These are phyloP conservation scores for Antitype chi DNA, from an alignment of 2,888 invertebrate genomes.

Conservation along the genomic window DNA sequence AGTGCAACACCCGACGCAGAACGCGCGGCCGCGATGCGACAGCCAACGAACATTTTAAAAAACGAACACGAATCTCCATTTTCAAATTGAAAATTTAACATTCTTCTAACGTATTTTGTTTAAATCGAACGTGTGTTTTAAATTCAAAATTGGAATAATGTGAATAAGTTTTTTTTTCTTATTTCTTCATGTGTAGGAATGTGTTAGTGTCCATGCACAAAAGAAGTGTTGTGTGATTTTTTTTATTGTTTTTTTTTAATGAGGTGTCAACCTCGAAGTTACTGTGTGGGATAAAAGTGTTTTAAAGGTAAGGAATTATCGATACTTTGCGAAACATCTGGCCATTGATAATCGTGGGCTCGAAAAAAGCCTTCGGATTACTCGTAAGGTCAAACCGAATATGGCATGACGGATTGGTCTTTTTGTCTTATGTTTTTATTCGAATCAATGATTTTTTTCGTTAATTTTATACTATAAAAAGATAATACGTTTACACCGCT, in stretches of 20 bases:
- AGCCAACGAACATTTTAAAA: constrained; percentile 81
- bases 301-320: constrained; percentile 72
- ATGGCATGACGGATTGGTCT: constrained; percentile 63
- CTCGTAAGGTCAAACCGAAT: constrained; percentile 64
- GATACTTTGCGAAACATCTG: constrained; percentile 63
- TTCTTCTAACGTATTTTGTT: constrained; percentile 68
- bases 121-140: constrained; percentile 65
- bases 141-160: constrained; percentile 79
- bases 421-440: constrained; percentile 56
- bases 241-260: constrained; percentile 76
- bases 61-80: constrained; percentile 80
- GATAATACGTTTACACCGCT: background rate
- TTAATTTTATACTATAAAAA: constrained; percentile 32
- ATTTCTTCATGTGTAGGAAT: constrained; percentile 79
- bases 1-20: constrained; percentile 76
- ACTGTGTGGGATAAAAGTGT: constrained; percentile 66
- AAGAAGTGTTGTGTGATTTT: constrained; percentile 83
- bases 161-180: constrained; percentile 74
- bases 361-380: constrained; percentile 60
- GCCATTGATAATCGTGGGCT: constrained; percentile 61
- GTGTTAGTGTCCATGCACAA: constrained; percentile 83
- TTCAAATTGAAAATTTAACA: constrained; percentile 70
- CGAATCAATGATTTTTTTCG: constrained; percentile 41
- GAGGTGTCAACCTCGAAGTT: constrained; percentile 73
- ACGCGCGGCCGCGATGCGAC: constrained; percentile 88